These are phyloP conservation scores for Phyllopteryx taeniolatus DNA, from an alignment of 2,113 vertebrate genomes.

Conservation along the genomic window DNA sequence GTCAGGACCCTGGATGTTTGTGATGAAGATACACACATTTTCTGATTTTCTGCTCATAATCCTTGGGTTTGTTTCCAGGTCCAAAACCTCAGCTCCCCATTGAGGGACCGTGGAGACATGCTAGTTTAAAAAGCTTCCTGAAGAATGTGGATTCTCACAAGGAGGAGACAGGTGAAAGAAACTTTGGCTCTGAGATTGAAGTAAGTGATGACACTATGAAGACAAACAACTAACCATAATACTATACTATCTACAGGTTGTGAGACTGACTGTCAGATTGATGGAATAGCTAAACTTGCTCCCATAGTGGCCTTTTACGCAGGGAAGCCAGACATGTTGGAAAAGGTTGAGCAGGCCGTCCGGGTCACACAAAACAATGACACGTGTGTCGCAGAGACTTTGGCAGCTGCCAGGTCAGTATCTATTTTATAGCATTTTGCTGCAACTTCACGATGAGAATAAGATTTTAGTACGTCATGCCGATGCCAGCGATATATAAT, in stretches of 20 bases:
- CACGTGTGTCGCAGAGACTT: slow-evolving; percentile 67
- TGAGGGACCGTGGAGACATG: slow-evolving; percentile 74
- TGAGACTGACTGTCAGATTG: slow-evolving; percentile 67
- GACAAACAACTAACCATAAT: not conserved
- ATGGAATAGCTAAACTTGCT: slow-evolving; percentile 71
- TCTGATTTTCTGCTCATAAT: not conserved
- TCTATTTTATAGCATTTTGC: not conserved
- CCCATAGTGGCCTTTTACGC: slow-evolving; percentile 73
- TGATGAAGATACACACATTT: not conserved
- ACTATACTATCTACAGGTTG: slow-evolving; percentile 51
- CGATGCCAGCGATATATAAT: no score
- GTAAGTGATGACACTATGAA: not conserved
- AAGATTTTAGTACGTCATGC: no score
- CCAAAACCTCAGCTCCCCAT: slow-evolving; percentile 72
- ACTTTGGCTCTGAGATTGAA: not conserved
- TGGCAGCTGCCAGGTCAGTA: slow-evolving; percentile 70
- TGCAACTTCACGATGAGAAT: not conserved
- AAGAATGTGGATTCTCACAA: slow-evolving; percentile 71
- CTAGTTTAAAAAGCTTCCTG: slow-evolving; percentile 69
- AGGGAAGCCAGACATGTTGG: slow-evolving; percentile 69
- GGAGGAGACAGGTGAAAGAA: slow-evolving; percentile 63
- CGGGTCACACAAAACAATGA: slow-evolving; percentile 76
- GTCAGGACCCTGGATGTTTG: not conserved
- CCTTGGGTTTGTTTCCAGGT: slow-evolving; percentile 29
- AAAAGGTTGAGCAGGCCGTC: slow-evolving; percentile 64